Conservation (phyloP, 1,140 invertebrate species). For the Varroa destructor region DNA sequence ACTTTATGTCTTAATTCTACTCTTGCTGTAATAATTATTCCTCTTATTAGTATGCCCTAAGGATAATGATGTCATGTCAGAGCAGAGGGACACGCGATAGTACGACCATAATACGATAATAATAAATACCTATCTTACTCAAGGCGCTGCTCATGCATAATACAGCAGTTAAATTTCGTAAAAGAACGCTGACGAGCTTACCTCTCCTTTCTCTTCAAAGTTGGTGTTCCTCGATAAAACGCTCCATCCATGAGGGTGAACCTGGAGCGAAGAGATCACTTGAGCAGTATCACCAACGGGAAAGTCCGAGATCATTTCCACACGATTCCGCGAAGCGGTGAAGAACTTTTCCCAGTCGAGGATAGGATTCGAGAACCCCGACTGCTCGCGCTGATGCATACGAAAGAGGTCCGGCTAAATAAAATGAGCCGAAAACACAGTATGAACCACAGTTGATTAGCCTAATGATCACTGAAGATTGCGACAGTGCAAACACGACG, state of each 20-base stretch:
- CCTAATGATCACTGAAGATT: too few relatives aligned
- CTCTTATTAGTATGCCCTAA: too few relatives aligned
- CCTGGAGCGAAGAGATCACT: conserved; percentile 71
- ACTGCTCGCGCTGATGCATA: conserved; percentile 4
- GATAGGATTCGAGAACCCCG: background rate
- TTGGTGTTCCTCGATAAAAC: conserved; percentile 72
- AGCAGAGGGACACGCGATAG: too few relatives aligned
- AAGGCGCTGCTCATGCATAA: too few relatives aligned
- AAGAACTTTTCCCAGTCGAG: conserved; percentile 57
- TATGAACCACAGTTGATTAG: too few relatives aligned
- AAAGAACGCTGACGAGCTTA: conserved; percentile 38
- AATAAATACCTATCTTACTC: too few relatives aligned
- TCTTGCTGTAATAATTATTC: too few relatives aligned
- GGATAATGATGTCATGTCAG: too few relatives aligned
- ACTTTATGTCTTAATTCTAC: too few relatives aligned
- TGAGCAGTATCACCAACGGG: conserved; percentile 69
- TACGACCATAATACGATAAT: too few relatives aligned
- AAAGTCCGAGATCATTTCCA: conserved; percentile 80
- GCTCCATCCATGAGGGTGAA: conserved; percentile 82
- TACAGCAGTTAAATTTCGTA: too few relatives aligned
- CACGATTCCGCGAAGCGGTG: conserved; percentile 58
- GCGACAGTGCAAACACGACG: too few relatives aligned
- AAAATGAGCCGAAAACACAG: background rate
- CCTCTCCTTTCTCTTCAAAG: conserved; percentile 67
- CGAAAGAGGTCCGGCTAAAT: background rate